A percentile compares a stretch with the other conserved stretches of the same genome.
Conservation (phyloP, 2,113 vertebrate genomes). For the Campylorhamphus procurvoides region DNA sequence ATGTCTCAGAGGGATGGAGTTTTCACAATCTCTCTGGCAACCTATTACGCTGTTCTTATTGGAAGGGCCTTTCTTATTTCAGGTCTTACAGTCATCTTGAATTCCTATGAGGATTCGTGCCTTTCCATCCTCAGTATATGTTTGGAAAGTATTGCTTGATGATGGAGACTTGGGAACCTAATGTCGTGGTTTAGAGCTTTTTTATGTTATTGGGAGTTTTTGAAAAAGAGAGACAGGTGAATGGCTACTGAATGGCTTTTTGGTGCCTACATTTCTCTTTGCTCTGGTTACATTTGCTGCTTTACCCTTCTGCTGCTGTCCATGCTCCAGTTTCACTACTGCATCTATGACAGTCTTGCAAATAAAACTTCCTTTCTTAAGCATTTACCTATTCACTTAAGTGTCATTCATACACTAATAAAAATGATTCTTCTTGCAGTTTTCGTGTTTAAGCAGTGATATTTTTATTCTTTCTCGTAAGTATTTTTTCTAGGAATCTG, state of each 20-base stretch:
- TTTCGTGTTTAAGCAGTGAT: not conserved
- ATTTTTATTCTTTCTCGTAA: constrained; percentile 41
- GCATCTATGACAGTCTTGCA: not conserved
- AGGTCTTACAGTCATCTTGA: not conserved
- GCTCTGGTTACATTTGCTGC: not conserved
- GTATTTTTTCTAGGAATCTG: constrained; percentile 40
- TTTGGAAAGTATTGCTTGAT: not conserved
- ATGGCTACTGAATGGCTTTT: not conserved
- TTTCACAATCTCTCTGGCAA: not conserved
- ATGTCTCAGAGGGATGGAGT: not conserved
- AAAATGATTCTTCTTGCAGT: not conserved
- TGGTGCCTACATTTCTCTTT: not conserved
- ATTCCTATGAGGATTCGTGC: not conserved
- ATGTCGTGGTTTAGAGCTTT: not conserved
- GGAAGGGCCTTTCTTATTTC: not conserved
- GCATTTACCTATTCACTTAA: not conserved
- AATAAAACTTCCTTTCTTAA: not conserved
- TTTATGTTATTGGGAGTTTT: not conserved
- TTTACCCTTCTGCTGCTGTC: not conserved
- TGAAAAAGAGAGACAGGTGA: not conserved
- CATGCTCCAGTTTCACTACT: not conserved
- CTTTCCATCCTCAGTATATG: not conserved
- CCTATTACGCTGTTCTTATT: not conserved
- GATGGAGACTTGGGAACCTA: not conserved
- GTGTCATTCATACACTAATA: not conserved